A percentile compares a stretch with the other conserved stretches of the same genome.
Conservation (phyloP, 1,140 invertebrate genomes). For the Anastatus disparis region DNA sequence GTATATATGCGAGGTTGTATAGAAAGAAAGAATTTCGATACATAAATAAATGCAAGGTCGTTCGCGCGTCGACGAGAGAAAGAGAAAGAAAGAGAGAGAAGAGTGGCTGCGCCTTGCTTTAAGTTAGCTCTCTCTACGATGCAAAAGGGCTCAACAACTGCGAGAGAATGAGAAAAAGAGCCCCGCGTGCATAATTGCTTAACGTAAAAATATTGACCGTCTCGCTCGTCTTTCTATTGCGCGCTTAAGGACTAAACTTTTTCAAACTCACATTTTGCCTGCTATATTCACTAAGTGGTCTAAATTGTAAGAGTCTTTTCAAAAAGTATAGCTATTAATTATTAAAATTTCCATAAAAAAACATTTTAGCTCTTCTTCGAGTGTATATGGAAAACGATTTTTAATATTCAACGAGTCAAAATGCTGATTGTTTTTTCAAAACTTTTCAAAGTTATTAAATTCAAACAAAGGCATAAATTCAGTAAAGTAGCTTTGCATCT, state of each 20-base stretch:
- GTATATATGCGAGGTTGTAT: not conserved
- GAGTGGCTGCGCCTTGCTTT: not conserved
- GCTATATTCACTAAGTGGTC: not conserved
- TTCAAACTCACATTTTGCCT: too few species aligned
- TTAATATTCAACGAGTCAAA: too few species aligned
- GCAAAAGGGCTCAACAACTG: conserved; percentile 11
- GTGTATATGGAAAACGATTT: too few species aligned
- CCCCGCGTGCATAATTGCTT: not conserved
- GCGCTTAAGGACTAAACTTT: not conserved
- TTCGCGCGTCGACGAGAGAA: conserved; percentile 4
- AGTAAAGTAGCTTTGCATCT: too few species aligned
- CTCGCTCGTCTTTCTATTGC: not conserved
- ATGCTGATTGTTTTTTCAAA: too few species aligned
- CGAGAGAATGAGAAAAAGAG: too few species aligned
- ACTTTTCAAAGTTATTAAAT: too few species aligned
- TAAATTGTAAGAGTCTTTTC: not conserved
- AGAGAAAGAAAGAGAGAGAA: not conserved
- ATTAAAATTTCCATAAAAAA: not conserved
- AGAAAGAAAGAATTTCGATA: conserved; percentile 53
- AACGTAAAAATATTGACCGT: conserved; percentile 3
- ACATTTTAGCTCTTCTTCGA: too few species aligned
- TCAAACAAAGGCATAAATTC: too few species aligned
- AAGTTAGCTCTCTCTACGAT: too few species aligned
- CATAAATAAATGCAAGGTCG: conserved; percentile 63
- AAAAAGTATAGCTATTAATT: not conserved